Evolutionary conservation across 2,113 vertebrate genomes (phyloP).

Genomic region (Gila orcuttii): DNA sequence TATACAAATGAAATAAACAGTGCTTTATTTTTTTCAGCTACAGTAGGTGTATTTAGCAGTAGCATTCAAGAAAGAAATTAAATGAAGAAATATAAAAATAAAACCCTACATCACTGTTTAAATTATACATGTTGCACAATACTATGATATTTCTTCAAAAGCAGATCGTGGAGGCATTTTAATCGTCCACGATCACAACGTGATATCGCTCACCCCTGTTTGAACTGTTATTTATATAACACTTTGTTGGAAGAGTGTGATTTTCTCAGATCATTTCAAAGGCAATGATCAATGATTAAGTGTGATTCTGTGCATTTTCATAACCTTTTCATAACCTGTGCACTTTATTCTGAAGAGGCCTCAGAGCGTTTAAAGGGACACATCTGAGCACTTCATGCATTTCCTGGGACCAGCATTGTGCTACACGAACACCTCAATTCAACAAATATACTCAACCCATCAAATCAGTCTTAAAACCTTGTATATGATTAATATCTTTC

Average conservation of each 20-base stretch:
- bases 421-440: neutral
- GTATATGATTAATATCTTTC: slow-evolving; percentile 37
- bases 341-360: neutral
- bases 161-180: too few relatives aligned
- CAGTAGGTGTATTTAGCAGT: too few relatives aligned
- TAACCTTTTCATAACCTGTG: neutral
- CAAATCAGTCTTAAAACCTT: slow-evolving; percentile 6
- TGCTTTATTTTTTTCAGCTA: too few relatives aligned
- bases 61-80: too few relatives aligned
- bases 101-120: too few relatives aligned
- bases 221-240: slow-evolving; percentile 3
- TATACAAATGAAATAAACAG: too few relatives aligned
- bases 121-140: too few relatives aligned
- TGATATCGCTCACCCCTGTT: too few relatives aligned
- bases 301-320: neutral
- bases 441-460: neutral
- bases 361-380: neutral
- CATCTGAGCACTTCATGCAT: neutral
- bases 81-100: too few relatives aligned
- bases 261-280: neutral
- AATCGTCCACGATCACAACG: too few relatives aligned
- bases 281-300: neutral
- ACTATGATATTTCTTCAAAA: too few relatives aligned
- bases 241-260: neutral
- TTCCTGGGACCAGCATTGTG: neutral